These are phyloP conservation scores for Crotalus adamanteus DNA, from an alignment of 2,797 vertebrate genomes.

Conservation along the genomic window DNA sequence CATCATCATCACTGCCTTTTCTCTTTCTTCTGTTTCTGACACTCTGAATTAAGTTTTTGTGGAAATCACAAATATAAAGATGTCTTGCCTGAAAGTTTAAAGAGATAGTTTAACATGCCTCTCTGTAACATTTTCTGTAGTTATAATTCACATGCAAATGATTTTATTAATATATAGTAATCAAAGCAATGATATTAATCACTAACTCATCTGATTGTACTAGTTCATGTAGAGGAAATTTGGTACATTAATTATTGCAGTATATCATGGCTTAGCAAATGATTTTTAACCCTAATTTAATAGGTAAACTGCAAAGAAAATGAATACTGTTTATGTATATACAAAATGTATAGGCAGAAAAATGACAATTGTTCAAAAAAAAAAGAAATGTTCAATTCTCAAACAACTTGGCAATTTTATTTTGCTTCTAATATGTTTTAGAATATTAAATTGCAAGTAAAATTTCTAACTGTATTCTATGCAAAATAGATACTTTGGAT, in stretches of 20 bases:
- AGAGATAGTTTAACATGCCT: slow-evolving; percentile 18
- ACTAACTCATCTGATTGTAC: neutral
- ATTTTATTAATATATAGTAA: neutral
- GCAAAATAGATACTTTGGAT: neutral
- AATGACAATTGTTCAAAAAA: neutral
- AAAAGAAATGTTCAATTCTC: neutral
- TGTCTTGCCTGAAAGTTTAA: slow-evolving; percentile 72
- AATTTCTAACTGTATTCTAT: neutral
- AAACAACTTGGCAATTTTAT: neutral
- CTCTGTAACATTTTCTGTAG: neutral
- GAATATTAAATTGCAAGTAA: neutral
- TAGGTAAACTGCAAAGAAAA: neutral
- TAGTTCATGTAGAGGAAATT: fast-evolving
- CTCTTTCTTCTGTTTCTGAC: slow-evolving; percentile 82
- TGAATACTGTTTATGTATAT: slow-evolving; percentile 7
- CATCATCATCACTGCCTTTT: slow-evolving; percentile 82
- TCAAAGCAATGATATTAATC: neutral
- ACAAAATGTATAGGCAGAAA: neutral
- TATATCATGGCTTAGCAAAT: neutral
- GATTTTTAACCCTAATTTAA: neutral
- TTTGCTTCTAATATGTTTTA: slow-evolving; percentile 19
- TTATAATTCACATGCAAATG: neutral
- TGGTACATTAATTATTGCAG: neutral
- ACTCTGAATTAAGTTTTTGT: slow-evolving; percentile 83
- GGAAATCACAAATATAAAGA: slow-evolving; percentile 83